These are phyloP conservation scores for Eleutherodactylus coqui DNA, from an alignment of 2,797 vertebrate species.

Conservation along the genomic window DNA sequence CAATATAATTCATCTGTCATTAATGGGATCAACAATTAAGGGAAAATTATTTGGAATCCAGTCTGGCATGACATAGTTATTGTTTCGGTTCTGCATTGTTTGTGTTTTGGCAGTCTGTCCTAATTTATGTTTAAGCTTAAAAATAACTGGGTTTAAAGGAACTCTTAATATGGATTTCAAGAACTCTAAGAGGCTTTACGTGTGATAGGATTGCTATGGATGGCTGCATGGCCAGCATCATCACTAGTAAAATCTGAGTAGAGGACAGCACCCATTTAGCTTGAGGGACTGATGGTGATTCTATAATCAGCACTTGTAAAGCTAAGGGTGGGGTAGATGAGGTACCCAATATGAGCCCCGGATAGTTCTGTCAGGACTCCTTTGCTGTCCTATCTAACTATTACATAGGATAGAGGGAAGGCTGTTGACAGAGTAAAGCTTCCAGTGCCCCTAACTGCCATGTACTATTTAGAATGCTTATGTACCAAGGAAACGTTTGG, in stretches of 20 bases:
- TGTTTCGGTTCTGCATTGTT: conserved; percentile 19
- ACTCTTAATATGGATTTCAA: neutral
- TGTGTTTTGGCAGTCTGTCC: neutral
- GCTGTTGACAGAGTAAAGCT: too few relatives aligned
- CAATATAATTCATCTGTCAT: conserved; percentile 1
- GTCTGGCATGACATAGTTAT: conserved; percentile 19
- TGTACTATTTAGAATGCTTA: too few relatives aligned
- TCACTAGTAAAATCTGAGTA: neutral
- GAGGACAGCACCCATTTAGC: neutral
- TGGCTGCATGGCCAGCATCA: neutral
- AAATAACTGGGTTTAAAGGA: neutral
- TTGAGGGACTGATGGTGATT: neutral
- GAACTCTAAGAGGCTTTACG: neutral
- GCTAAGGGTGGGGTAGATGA: neutral
- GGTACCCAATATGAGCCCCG: too few relatives aligned
- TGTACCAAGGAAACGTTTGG: too few relatives aligned
- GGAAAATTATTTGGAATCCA: conserved; percentile 3
- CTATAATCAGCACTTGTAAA: neutral
- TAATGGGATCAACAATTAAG: neutral
- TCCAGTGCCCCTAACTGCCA: too few relatives aligned
- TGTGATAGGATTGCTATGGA: neutral
- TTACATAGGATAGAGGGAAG: too few relatives aligned
- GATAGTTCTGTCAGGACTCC: too few relatives aligned
- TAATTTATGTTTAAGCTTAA: neutral
- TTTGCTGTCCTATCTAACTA: too few relatives aligned